Conservation (phyloP, 2,888 invertebrate genomes). For the Psococerastis gibbosa region DNA sequence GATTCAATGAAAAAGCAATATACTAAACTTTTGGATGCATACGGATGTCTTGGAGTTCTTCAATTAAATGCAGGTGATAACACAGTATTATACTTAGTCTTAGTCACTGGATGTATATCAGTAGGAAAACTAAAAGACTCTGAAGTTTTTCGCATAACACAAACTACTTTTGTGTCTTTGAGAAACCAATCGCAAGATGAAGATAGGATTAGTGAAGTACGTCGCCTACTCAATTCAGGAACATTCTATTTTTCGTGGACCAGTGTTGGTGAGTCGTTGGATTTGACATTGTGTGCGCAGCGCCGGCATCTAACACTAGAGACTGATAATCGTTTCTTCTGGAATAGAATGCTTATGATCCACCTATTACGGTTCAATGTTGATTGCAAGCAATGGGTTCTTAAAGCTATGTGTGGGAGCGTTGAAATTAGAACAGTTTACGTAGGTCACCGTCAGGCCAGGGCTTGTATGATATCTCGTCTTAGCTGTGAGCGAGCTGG, state of each 20-base stretch:
- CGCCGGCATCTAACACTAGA: slow-evolving; percentile 56
- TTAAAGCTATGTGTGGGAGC: slow-evolving; percentile 93
- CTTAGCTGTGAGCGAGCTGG: slow-evolving; percentile 96
- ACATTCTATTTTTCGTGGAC: slow-evolving; percentile 95
- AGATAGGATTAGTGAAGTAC: slow-evolving; percentile 38
- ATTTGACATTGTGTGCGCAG: slow-evolving; percentile 89
- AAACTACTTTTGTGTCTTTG: slow-evolving; percentile 76
- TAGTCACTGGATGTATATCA: slow-evolving; percentile 90
- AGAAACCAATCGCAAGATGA: slow-evolving; percentile 46
- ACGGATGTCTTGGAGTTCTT: slow-evolving; percentile 88
- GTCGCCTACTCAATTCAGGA: slow-evolving; percentile 90
- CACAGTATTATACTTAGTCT: slow-evolving; percentile 69
- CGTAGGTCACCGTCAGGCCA: slow-evolving; percentile 83
- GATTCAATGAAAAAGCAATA: slow-evolving; percentile 79
- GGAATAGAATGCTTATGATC: slow-evolving; percentile 91
- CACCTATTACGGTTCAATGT: slow-evolving; percentile 84
- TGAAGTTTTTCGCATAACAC: slow-evolving; percentile 88
- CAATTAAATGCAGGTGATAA: slow-evolving; percentile 71
- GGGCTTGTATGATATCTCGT: slow-evolving; percentile 87
- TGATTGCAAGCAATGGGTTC: slow-evolving; percentile 75
- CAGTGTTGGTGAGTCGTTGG: slow-evolving; percentile 40
- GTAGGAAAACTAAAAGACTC: slow-evolving; percentile 89
- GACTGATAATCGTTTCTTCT: slow-evolving; percentile 93
- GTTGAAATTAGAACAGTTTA: slow-evolving; percentile 97
- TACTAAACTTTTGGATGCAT: slow-evolving; percentile 80